Base-by-base conservation (phyloP, 2,797 vertebrate species). In the Thripadectes ignobilis region DNA sequence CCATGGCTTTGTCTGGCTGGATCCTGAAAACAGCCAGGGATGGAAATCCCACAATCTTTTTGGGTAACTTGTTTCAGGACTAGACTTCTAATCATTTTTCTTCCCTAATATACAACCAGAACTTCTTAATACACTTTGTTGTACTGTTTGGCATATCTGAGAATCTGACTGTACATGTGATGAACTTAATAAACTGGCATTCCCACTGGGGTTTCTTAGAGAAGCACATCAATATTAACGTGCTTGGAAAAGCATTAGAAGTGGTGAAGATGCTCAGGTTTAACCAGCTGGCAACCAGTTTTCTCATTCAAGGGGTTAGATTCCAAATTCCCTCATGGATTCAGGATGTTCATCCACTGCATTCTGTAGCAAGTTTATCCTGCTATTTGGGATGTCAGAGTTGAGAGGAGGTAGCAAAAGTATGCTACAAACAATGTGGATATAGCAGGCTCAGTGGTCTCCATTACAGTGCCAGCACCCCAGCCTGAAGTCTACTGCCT, bases 1-100 rank as follows among this genome's bases (percentile, higher is more conserved):
- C 54, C 30, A 12, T 26, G 57, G 81, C 66, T 94, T 94, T 95
- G 89, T 77, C 41, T 49, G 21, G 72, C 79, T 89, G 62, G 19
- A 72, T 82, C 9, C 69, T 90, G 73, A 66, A 88, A 95, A 68
- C 73, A 55, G 23, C 30, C 86, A 92, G 55, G 32, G 57, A 49
- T 59, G 52, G 49, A 91, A 91, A 91, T 65, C 76, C 66, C 79
- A 67, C 51, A 39, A 0, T 24, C 41, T 72, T 72, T 54, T 55
- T 29, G 67, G n/a, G 39, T 48, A 71, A 73, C 51, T 38, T 27
- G 54, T 27, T 86, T 61, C 66, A 73, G 4, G 61, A 63, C 59
- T 68, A 52, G 10, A 12, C 39, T 82, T 26, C 59, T 32, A 22
- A 65, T 54, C 3, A 11, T 30, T 71, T 23, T 48, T 20, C 57